These are phyloP conservation scores for Rhipidura dahli DNA, from an alignment of 2,113 vertebrate species.

Conservation along the genomic window DNA sequence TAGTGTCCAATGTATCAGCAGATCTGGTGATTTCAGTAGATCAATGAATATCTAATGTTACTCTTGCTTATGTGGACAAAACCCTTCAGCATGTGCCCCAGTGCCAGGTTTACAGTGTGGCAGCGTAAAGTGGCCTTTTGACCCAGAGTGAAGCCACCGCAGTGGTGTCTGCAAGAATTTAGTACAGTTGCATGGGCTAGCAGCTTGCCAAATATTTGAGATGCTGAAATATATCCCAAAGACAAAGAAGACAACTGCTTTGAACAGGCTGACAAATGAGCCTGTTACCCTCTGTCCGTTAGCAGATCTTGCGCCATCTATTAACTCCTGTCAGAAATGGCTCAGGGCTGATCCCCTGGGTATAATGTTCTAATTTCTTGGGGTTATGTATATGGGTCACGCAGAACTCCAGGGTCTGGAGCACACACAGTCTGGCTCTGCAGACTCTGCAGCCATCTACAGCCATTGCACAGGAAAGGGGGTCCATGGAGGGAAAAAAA, in stretches of 20 bases:
- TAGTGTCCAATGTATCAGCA: neutral
- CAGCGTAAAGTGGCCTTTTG: neutral
- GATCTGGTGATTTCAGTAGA: neutral
- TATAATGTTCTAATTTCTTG: neutral
- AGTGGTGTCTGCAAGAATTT: neutral
- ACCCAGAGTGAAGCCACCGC: neutral
- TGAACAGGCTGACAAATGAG: neutral
- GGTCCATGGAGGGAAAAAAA: neutral
- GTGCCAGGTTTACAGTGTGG: neutral
- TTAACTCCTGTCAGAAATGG: neutral
- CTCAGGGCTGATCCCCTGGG: neutral
- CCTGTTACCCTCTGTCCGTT: neutral
- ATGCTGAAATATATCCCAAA: neutral
- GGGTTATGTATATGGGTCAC: neutral
- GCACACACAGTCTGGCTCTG: neutral
- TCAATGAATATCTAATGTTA: neutral
- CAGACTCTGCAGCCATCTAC: neutral
- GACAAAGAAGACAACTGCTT: neutral
- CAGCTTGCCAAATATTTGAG: neutral
- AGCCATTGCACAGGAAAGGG: neutral
- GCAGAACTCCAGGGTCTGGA: neutral
- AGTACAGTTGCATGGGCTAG: neutral
- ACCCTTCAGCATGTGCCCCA: neutral
- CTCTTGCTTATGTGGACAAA: neutral
- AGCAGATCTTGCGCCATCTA: neutral